phyloP scores from a whole-genome alignment of 1,140 invertebrate genomes.

The Drosophila kurseongensis region DNA sequence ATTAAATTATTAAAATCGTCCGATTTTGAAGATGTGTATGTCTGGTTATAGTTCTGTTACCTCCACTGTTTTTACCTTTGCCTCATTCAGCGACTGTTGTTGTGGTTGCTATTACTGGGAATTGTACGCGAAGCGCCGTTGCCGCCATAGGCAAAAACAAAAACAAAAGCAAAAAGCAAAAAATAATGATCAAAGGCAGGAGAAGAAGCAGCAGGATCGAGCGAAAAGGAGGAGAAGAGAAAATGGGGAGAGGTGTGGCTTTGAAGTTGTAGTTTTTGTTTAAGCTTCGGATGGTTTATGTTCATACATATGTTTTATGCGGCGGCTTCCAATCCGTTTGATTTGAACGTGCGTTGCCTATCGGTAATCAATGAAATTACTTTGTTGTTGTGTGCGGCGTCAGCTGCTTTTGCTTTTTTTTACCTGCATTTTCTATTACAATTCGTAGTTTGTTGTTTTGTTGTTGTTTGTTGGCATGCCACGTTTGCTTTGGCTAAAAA shows the following conservation, averaged over 20 bases:
- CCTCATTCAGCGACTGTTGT: slow-evolving; percentile 67
- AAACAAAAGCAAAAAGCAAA: slow-evolving; percentile 50
- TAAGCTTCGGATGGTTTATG: slow-evolving; percentile 42
- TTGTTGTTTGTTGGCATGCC: slow-evolving; percentile 64
- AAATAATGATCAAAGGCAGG: slow-evolving; percentile 21
- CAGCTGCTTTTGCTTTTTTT: slow-evolving; percentile 61
- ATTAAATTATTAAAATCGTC: no score
- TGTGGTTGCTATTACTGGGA: slow-evolving; percentile 36
- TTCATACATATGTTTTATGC: slow-evolving; percentile 35
- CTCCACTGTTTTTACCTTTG: slow-evolving; percentile 23
- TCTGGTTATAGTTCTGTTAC: background rate
- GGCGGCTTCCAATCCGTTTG: slow-evolving; percentile 62
- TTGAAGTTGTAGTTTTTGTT: slow-evolving; percentile 10
- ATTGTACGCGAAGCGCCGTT: slow-evolving; percentile 79
- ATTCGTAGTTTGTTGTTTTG: slow-evolving; percentile 28
- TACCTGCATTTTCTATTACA: slow-evolving; percentile 63
- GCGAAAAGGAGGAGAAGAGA: background rate
- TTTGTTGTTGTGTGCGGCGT: slow-evolving; percentile 64
- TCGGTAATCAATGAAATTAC: slow-evolving; percentile 83
- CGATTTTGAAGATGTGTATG: no score
- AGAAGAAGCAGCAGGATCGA: slow-evolving; percentile 2
- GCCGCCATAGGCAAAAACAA: slow-evolving; percentile 66
- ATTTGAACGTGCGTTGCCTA: slow-evolving; percentile 76
- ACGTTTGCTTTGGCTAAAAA: slow-evolving; percentile 72
- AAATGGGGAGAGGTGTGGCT: slow-evolving; percentile 33